Evolutionary conservation across 2,113 vertebrate genomes (phyloP).

Genomic region (Capreolus pygargus): DNA sequence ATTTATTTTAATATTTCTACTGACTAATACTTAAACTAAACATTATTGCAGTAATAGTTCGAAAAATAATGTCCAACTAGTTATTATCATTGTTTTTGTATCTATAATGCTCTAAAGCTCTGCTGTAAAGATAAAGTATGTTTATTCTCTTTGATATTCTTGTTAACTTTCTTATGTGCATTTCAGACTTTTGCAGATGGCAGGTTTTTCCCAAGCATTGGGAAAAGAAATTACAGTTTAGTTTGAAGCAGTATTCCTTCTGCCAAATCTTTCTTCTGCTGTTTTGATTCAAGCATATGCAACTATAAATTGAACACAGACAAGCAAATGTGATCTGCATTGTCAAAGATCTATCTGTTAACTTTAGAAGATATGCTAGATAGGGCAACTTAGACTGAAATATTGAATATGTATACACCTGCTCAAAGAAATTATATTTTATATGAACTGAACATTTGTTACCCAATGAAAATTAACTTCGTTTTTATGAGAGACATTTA

Average conservation of each 20-base stretch:
- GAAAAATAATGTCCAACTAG: not conserved
- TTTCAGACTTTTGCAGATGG: conserved; percentile 7
- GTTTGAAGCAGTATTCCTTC: not conserved
- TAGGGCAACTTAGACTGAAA: conserved; percentile 31
- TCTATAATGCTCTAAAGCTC: not conserved
- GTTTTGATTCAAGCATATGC: conserved; percentile 46
- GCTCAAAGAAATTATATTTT: conserved; percentile 71
- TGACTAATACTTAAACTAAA: conserved; percentile 36
- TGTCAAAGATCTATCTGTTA: conserved; percentile 44
- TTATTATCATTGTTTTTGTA: not conserved
- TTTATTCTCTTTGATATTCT: not conserved
- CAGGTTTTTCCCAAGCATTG: not conserved
- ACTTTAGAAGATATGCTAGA: conserved; percentile 33
- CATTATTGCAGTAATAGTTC: not conserved
- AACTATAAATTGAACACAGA: conserved; percentile 54
- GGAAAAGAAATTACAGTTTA: not conserved
- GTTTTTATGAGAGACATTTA: conserved; percentile 83
- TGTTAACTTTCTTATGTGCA: not conserved
- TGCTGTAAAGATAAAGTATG: not conserved
- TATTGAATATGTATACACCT: conserved; percentile 72
- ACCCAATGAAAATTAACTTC: conserved; percentile 84
- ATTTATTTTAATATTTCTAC: conserved; percentile 16
- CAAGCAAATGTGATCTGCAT: not conserved
- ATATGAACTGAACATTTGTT: conserved; percentile 76
- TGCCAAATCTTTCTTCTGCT: conserved; percentile 11